Base-by-base conservation (phyloP, 2,888 invertebrate genomes). In the Melanostoma mellinum region DNA sequence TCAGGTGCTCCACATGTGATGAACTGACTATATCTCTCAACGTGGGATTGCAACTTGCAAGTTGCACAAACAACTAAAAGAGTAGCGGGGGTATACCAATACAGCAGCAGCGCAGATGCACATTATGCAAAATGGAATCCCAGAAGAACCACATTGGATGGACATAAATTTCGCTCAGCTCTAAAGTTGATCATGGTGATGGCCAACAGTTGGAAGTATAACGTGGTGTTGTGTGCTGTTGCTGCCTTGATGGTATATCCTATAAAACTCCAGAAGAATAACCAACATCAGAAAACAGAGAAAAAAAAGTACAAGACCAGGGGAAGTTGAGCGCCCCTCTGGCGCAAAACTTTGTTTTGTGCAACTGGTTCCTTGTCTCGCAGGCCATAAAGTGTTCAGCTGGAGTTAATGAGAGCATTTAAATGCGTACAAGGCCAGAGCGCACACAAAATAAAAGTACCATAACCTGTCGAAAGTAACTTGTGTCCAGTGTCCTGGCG, bases 41-140 rank as follows among this genome's bases (percentile, higher is more conserved):
- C 53, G 20, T 56, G 38, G 56, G 46, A 58, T 38, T 33, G 20
- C 20, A 20, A 20, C 20, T 20, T 20, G 20, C 52, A 55, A 30
- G 40, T 50, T 40, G 30, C 35, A 36, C 33, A 10, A 30, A n/a
- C 32, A 42, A 40, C 36, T 10, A 40, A 35, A 40, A 20, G 38
- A 33, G 67, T 10, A 58, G 65, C 60, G 20, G 53, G 9, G 40
- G 3, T 42, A 52, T 50, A 58, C 67, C 48, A 77, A 72, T 61
- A 69, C 76, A 63, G 52, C 85, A 76, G 86, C 86, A 20, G 20
- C 20, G 20, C 20, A 86, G 86, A 86, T 86, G 86, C 86, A 85
- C 86, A 86, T 86, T 86, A 86, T 86, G 86, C 86, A 86, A 86
- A 86, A 86, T 86, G 86, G 85, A 86, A 86, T 86, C 86, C 85